phyloP scores from a whole-genome alignment of 2,113 vertebrate genomes.

The Clarias batrachus region DNA sequence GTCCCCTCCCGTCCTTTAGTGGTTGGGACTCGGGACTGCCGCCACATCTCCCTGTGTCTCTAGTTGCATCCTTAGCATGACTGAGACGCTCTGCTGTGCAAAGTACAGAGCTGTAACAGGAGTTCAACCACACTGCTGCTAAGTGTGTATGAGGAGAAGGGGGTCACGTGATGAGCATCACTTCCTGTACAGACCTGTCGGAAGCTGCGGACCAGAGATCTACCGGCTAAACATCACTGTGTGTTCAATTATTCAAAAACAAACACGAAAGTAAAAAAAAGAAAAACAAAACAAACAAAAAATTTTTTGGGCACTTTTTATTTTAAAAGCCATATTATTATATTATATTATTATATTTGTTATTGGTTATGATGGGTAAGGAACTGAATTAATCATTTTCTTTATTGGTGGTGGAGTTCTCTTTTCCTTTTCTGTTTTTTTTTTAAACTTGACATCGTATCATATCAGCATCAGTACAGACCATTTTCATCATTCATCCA shows the following conservation, averaged over 20 bases:
- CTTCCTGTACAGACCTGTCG: constrained; percentile 58
- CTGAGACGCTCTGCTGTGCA: constrained; percentile 54
- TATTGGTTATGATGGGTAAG: constrained; percentile 57
- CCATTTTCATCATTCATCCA: background rate
- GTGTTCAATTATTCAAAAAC: constrained; percentile 79
- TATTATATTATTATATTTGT: constrained; percentile 68
- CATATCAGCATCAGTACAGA: background rate
- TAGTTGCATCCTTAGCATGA: constrained; percentile 42
- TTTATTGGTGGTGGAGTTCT: constrained; percentile 21
- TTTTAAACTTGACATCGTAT: background rate
- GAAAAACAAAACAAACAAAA: constrained; percentile 51
- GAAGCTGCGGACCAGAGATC: constrained; percentile 60
- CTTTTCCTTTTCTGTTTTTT: background rate
- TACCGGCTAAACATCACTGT: constrained; percentile 81
- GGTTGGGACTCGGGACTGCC: constrained; percentile 61
- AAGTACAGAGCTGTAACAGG: constrained; percentile 61
- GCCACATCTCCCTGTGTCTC: constrained; percentile 22
- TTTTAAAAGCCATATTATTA: constrained; percentile 80
- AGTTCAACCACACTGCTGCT: constrained; percentile 53
- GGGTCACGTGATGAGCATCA: constrained; percentile 42
- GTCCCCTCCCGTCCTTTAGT: constrained; percentile 39
- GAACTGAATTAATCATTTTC: constrained; percentile 46
- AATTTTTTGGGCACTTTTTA: constrained; percentile 77
- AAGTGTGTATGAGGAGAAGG: constrained; percentile 9
- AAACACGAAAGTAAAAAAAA: constrained; percentile 42